Conservation (phyloP, 2,113 vertebrate species). For the Oenanthe oenanthe region DNA sequence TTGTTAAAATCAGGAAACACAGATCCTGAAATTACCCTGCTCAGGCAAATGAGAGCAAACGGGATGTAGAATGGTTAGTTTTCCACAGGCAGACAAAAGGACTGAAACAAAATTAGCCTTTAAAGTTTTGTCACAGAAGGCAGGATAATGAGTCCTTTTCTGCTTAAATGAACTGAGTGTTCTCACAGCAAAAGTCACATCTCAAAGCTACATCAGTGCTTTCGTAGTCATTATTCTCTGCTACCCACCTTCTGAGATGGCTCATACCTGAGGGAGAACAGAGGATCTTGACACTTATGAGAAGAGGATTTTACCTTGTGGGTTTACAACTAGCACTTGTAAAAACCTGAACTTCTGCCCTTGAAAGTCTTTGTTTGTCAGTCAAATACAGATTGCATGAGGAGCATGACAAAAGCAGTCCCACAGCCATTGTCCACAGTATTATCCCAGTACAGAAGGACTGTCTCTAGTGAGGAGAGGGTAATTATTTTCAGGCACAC, state of each 20-base stretch:
- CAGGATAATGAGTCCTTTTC: constrained; percentile 62
- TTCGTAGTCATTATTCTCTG: constrained; percentile 31
- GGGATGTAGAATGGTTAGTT: constrained; percentile 37
- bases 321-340: constrained; percentile 35
- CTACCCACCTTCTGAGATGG: constrained; percentile 34
- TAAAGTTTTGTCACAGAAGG: constrained; percentile 56
- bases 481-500: constrained; percentile 36
- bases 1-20: constrained; percentile 31
- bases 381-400: constrained; percentile 46
- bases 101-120: constrained; percentile 65
- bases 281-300: constrained; percentile 43
- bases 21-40: constrained; percentile 43
- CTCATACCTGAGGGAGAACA: constrained; percentile 27
- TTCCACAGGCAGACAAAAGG: constrained; percentile 53
- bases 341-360: constrained; percentile 43
- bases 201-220: constrained; percentile 32
- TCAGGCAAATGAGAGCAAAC: constrained; percentile 56
- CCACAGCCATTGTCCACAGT: neutral
- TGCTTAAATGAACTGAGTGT: constrained; percentile 63
- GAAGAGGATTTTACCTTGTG: constrained; percentile 28
- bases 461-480: constrained; percentile 3
- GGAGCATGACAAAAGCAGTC: constrained; percentile 38
- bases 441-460: constrained; percentile 25
- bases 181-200: constrained; percentile 58
- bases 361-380: constrained; percentile 57